Base-by-base conservation (phyloP, 2,797 vertebrate genomes). In the Ptychadena robeensis region DNA sequence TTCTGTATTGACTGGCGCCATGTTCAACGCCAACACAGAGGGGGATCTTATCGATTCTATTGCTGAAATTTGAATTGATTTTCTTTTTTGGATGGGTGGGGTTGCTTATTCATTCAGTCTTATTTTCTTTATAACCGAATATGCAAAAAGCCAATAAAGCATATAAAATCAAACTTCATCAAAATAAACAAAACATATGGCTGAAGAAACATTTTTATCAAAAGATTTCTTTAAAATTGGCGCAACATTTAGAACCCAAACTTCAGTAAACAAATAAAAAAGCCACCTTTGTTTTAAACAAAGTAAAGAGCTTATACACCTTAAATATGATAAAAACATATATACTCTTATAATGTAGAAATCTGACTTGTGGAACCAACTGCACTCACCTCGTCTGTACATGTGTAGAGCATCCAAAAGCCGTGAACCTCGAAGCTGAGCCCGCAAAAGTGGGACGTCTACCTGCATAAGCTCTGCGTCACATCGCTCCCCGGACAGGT, bases 381-480 rank as follows among this genome's bases (percentile, higher is more conserved):
- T 61, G 59, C 25, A 81, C 91, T 88, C 87, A 99, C 97, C 98
- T 96, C 99, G 98, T 59, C 98, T 96, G 91, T 98, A 97, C 92
- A 99, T 96, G 88, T 96, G 95, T 35, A 99, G 91, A 7, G 97
- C 96, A 0, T 99, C 97, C 0, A 99, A 93, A 83, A 99, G 92
- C 85, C 95, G 97, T 85, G 96, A 97, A 32, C 97, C 98, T 0
- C 97, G 91, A 71, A 99, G 93, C 91, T 99, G 98, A 53, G 97
- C 96, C 0, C 97, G 94, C 65, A 99, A 93, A 25, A 99, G 93
- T 38, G 93, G 92, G 73, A 97, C 94, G 0, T 99, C 96, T 79
- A 99, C 89, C 81, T 96, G 97, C 94, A 98, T 96, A 0, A 98
- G 96, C 72, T 97, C 96, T 0, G 95, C 92, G 83, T 98, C 97